Conservation (phyloP, 2,888 invertebrate genomes). For the Uloborus plumipes region DNA sequence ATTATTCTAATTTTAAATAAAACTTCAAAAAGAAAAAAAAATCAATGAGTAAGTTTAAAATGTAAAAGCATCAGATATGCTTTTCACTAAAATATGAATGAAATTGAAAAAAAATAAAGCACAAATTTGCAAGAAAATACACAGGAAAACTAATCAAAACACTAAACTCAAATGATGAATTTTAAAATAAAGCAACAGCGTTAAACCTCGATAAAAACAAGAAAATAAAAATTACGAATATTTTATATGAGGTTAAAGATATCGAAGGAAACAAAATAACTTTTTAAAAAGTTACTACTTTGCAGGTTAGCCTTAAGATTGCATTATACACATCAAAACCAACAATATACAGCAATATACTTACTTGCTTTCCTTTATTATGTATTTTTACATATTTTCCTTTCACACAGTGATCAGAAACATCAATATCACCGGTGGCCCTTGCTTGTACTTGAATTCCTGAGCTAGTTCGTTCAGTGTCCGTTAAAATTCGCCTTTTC, state of each 20-base stretch:
- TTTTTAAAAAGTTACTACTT: background rate
- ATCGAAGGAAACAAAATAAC: background rate
- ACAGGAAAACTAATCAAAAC: too few relatives aligned
- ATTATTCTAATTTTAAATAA: too few relatives aligned
- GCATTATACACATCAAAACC: too few relatives aligned
- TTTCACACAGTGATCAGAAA: conserved; percentile 86
- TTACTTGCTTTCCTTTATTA: conserved; percentile 79
- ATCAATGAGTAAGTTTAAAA: too few relatives aligned
- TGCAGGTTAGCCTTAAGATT: background rate
- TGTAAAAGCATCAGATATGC: too few relatives aligned
- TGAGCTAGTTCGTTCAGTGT: conserved; percentile 76
- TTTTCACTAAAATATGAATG: too few relatives aligned
- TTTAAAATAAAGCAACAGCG: too few relatives aligned
- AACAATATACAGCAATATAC: background rate
- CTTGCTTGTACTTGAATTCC: conserved; percentile 73
- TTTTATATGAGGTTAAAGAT: background rate
- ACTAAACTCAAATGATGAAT: too few relatives aligned
- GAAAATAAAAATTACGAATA: background rate
- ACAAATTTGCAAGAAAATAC: too few relatives aligned
- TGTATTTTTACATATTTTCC: conserved; percentile 88
- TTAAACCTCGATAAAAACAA: too few relatives aligned
- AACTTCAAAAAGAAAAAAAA: too few relatives aligned
- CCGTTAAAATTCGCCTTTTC: conserved; percentile 78
- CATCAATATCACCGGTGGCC: conserved; percentile 83
- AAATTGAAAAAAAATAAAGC: too few relatives aligned